phyloP scores from a whole-genome alignment of 2,113 vertebrate genomes.

The Pholis gunnellus region DNA sequence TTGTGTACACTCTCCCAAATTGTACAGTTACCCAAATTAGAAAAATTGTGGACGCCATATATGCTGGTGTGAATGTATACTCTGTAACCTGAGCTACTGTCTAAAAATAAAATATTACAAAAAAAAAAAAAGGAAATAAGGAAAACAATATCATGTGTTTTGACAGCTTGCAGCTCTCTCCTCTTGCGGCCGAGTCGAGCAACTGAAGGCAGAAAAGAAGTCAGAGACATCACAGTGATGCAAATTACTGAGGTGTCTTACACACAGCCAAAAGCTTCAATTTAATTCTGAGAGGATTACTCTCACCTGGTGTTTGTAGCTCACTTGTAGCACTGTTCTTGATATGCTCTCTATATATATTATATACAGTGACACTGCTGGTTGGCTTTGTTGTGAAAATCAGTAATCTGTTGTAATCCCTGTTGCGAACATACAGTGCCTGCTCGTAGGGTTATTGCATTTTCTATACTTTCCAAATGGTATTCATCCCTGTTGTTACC shows the following conservation, averaged over 20 bases:
- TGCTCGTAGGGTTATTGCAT: conserved; percentile 36
- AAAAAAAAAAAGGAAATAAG: conserved; percentile 3
- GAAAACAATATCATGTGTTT: conserved; percentile 12
- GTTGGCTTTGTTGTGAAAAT: conserved; percentile 38
- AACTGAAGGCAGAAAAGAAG: conserved; percentile 14
- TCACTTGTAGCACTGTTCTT: conserved; percentile 53
- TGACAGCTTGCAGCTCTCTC: not conserved
- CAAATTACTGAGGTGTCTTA: conserved; percentile 29
- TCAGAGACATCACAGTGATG: conserved; percentile 41
- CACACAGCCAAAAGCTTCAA: conserved; percentile 20
- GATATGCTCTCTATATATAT: conserved; percentile 27
- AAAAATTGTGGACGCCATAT: no score
- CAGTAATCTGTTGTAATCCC: conserved; percentile 46
- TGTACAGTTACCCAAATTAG: no score
- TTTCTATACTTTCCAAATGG: conserved; percentile 34
- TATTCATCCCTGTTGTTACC: conserved; percentile 16
- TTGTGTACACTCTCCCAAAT: no score
- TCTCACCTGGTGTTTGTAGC: conserved; percentile 44
- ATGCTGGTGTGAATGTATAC: no score
- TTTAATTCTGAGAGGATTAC: conserved; percentile 5
- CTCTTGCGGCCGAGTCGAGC: not conserved
- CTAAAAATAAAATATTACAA: no score
- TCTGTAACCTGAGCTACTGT: no score
- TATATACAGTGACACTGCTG: conserved; percentile 30
- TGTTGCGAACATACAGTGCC: conserved; percentile 40